A percentile compares a stretch with the other conserved stretches of the same genome.
phyloP scores from a whole-genome alignment of 2,797 vertebrate species.

The Sparidentex hasta region DNA sequence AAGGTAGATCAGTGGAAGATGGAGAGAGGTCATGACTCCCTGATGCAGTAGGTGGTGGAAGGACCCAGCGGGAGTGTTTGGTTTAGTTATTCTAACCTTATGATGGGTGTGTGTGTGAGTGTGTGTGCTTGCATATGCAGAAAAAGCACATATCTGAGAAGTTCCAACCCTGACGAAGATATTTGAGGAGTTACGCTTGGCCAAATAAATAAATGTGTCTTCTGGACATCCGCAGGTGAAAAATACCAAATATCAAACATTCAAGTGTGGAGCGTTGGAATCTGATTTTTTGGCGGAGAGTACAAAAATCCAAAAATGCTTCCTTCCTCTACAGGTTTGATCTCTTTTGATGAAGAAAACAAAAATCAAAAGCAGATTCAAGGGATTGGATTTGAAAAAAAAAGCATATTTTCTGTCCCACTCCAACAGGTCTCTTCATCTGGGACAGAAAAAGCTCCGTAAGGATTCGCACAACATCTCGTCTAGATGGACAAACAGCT shows the following conservation, averaged over 20 bases:
- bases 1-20: conserved; percentile 67
- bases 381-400: background rate
- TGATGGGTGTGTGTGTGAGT: conserved; percentile 25
- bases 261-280: conserved; percentile 8
- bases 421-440: conserved; percentile 5
- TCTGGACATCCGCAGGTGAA: conserved; percentile 3
- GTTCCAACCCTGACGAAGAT: conserved; percentile 14
- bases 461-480: conserved; percentile 31
- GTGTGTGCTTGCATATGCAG: background rate
- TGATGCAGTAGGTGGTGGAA: conserved; percentile 66
- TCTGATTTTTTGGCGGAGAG: conserved; percentile 20
- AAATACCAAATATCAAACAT: conserved; percentile 10
- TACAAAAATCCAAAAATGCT: conserved; percentile 5
- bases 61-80: conserved; percentile 51
- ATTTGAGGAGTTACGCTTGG: conserved; percentile 17
- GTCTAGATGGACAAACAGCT: conserved; percentile 62
- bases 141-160: conserved; percentile 13
- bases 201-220: background rate
- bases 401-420: background rate
- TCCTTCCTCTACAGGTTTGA: conserved; percentile 14
- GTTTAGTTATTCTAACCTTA: conserved; percentile 61
- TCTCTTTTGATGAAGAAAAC: conserved; percentile 9
- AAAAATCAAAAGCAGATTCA: background rate
- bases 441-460: conserved; percentile 1
- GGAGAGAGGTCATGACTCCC: conserved; percentile 61